Percentiles rank a stretch among this genome's conserved stretches.
Evolutionary conservation across 2,888 invertebrate species (phyloP).

Genomic region (Andrena hattorfiana): DNA sequence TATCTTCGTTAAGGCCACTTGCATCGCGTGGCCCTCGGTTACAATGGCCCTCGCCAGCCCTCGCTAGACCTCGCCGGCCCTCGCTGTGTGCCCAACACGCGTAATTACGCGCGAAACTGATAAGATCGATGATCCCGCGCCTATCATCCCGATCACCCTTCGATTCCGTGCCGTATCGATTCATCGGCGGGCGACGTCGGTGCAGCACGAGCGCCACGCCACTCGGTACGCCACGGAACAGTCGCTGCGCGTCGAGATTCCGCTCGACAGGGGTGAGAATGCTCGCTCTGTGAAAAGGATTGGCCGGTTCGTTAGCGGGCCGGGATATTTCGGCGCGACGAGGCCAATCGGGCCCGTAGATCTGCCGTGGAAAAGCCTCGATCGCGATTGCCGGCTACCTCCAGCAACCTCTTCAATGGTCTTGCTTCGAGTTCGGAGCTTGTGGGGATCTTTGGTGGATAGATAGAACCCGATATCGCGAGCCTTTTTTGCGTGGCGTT

Average conservation of each 20-base stretch:
- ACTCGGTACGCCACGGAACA: neutral
- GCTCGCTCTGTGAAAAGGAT: conserved; percentile 57
- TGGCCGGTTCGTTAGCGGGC: conserved; percentile 69
- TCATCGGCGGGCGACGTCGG: conserved; percentile 71
- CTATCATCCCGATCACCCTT: conserved; percentile 82
- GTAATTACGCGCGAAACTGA: conserved; percentile 84
- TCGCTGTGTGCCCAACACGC: conserved; percentile 81
- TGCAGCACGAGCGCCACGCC: conserved; percentile 1
- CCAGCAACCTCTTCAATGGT: neutral
- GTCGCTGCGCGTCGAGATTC: neutral
- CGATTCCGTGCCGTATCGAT: conserved; percentile 82
- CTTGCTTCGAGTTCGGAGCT: neutral
- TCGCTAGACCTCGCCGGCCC: conserved; percentile 57
- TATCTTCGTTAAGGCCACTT: conserved; percentile 69
- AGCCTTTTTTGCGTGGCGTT: neutral
- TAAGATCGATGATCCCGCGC: conserved; percentile 79
- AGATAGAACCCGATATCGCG: neutral
- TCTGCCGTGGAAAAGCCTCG: conserved; percentile 46
- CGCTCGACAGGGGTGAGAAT: conserved; percentile 65
- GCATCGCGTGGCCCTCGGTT: conserved; percentile 54
- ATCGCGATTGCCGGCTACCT: conserved; percentile 37
- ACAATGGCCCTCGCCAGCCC: conserved; percentile 50
- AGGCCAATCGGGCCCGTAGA: conserved; percentile 45
- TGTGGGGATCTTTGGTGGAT: conserved; percentile 26
- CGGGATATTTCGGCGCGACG: conserved; percentile 53